Evolutionary conservation across 2,888 invertebrate species (phyloP), one percentile per base, ranked within the genome.

Genomic region (Cylloceria caligata): DNA sequence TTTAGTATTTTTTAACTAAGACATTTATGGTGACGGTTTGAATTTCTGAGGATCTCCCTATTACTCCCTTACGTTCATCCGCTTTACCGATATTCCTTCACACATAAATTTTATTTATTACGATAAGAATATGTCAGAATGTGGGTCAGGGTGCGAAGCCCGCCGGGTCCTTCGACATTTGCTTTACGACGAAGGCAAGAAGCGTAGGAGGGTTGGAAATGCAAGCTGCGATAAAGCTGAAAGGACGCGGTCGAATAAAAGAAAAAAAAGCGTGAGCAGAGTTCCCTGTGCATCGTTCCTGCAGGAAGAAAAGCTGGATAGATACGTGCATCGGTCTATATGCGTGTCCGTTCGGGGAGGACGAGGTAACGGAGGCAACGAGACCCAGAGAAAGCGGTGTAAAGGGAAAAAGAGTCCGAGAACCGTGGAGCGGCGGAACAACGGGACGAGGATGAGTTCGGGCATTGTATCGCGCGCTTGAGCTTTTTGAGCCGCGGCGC

Each of bases 401-500:
- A 62, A 47, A 80, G 36, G 9, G 47, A 55, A 57, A 45, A 60
- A 75, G 55, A 74, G 30, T 74, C 64, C 7, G 68, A 76, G 42
- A 69, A 78, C 30, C 72, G 71, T 11, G 30, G 60, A 21, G 24
- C 49, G 76, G 47, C 68, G 71, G 47, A 80, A 57, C 65, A 55
- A 27, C 52, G 19, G 34, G 21, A 39, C 21, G 60, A 74, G 72
- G 64, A 57, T 55, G 72, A 52, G 69, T 81, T 85, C 85, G 84
- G 83, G 80, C 68, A 84, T 82, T 87, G 87, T 88, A 90, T 90
- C 87, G 89, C 88, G 88, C 24, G 88, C 87, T 87, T 81, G 87
- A 88, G 87, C 85, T 90, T 89, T 90, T 87, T 68, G 45, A 47
- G 83, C 79, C 79, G 67, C 71, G 79, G 78, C 77, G 85, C 80